Conservation (phyloP, 2,113 vertebrate genomes). For the Nesoenas mayeri region DNA sequence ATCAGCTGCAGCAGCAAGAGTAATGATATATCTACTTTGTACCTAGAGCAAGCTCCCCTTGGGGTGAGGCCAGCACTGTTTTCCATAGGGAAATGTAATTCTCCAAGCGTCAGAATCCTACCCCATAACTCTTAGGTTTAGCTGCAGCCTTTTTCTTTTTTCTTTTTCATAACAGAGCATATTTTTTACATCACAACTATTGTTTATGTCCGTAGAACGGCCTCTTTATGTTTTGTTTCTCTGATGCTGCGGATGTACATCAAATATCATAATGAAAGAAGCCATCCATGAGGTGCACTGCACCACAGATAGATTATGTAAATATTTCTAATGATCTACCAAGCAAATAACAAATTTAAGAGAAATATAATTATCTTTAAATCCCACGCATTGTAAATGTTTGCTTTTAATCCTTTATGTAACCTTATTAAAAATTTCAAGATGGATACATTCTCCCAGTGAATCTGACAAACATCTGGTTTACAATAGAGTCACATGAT, state of each 20-base stretch:
- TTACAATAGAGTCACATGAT: slow-evolving; percentile 52
- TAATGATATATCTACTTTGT: neutral
- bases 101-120: neutral
- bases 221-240: slow-evolving; percentile 3
- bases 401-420: slow-evolving; percentile 67
- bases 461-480: slow-evolving; percentile 67
- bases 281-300: slow-evolving; percentile 1
- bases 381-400: slow-evolving; percentile 25
- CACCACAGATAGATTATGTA: slow-evolving; percentile 1
- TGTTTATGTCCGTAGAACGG: neutral
- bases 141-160: neutral
- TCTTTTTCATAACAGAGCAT: neutral
- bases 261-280: slow-evolving; percentile 29
- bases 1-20: neutral
- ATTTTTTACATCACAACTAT: neutral
- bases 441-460: slow-evolving; percentile 57
- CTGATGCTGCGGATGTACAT: neutral
- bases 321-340: slow-evolving; percentile 24
- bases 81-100: neutral
- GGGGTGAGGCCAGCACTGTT: neutral
- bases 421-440: slow-evolving; percentile 74
- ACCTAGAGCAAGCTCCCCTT: neutral
- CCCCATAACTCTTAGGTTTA: neutral
- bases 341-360: slow-evolving; percentile 7
- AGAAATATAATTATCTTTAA: slow-evolving; percentile 55